Conservation (phyloP, 2,888 invertebrate genomes). For the Leptinotarsa haldemani region DNA sequence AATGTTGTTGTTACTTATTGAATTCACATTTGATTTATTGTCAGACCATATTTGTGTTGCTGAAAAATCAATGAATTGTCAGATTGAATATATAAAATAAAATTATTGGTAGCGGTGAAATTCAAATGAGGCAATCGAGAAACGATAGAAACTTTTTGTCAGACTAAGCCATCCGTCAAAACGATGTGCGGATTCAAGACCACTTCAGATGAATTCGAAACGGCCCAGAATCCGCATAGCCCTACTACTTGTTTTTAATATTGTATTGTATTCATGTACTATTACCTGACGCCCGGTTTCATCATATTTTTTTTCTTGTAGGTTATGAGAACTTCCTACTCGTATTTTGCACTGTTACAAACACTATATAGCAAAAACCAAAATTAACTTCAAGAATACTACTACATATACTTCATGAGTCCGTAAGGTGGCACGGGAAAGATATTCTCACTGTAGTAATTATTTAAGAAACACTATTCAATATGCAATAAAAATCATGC, state of each 20-base stretch:
- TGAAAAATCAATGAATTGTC: background rate
- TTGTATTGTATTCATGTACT: background rate
- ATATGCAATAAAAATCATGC: too few relatives aligned
- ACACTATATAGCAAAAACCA: slow-evolving; percentile 28
- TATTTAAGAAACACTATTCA: too few relatives aligned
- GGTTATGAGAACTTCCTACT: slow-evolving; percentile 36
- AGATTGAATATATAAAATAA: background rate
- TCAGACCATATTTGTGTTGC: background rate
- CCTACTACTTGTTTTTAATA: background rate
- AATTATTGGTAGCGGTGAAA: too few relatives aligned
- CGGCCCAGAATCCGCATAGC: background rate
- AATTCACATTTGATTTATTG: background rate
- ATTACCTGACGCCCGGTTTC: background rate
- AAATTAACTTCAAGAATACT: background rate
- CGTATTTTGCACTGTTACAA: slow-evolving; percentile 38
- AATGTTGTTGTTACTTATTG: background rate
- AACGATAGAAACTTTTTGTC: too few relatives aligned
- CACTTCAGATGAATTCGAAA: too few relatives aligned
- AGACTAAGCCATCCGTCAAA: too few relatives aligned
- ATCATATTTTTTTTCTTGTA: slow-evolving; percentile 21
- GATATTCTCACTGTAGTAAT: too few relatives aligned
- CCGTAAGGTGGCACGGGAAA: too few relatives aligned
- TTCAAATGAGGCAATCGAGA: too few relatives aligned
- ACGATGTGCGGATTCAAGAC: too few relatives aligned
- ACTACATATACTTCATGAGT: too few relatives aligned